Conservation (phyloP, 1,140 invertebrate species). For the Zaprionus kolodkinae region DNA sequence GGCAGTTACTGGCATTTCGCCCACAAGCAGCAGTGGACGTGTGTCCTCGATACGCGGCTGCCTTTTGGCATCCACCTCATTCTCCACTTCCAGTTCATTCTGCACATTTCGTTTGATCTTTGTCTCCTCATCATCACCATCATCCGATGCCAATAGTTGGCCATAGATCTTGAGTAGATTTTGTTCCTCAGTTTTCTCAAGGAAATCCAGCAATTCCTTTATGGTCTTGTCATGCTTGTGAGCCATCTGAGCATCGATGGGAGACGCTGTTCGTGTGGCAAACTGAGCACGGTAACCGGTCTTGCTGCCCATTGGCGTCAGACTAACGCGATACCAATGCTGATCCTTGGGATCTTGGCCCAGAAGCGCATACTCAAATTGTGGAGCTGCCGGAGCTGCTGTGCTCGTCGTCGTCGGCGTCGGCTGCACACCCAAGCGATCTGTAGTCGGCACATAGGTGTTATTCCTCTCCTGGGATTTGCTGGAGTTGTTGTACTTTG, state of each 20-base stretch:
- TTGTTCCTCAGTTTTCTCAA: conserved; percentile 60
- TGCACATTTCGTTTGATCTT: conserved; percentile 29
- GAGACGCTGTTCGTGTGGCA: conserved; percentile 55
- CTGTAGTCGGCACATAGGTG: conserved; percentile 10
- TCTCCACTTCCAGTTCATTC: conserved; percentile 18
- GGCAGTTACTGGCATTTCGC: conserved; percentile 12
- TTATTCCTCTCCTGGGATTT: background rate
- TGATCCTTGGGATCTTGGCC: conserved; percentile 68
- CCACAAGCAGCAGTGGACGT: conserved; percentile 35
- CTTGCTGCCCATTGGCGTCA: conserved; percentile 50
- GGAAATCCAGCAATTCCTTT: conserved; percentile 52
- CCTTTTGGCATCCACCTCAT: background rate
- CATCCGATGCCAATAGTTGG: conserved; percentile 37
- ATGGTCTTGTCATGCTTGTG: conserved; percentile 70
- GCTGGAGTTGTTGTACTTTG: conserved; percentile 6
- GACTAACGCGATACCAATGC: conserved; percentile 65
- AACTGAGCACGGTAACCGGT: conserved; percentile 54
- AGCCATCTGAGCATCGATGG: conserved; percentile 51
- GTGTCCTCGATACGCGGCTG: background rate
- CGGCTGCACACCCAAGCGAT: conserved; percentile 17
- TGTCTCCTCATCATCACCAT: conserved; percentile 17
- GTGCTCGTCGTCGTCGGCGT: background rate
- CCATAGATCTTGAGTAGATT: conserved; percentile 57
- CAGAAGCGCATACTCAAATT: conserved; percentile 62
- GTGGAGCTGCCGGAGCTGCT: conserved; percentile 1